These are phyloP conservation scores for Sciurus carolinensis DNA, from an alignment of 2,797 vertebrate genomes.

Conservation along the genomic window DNA sequence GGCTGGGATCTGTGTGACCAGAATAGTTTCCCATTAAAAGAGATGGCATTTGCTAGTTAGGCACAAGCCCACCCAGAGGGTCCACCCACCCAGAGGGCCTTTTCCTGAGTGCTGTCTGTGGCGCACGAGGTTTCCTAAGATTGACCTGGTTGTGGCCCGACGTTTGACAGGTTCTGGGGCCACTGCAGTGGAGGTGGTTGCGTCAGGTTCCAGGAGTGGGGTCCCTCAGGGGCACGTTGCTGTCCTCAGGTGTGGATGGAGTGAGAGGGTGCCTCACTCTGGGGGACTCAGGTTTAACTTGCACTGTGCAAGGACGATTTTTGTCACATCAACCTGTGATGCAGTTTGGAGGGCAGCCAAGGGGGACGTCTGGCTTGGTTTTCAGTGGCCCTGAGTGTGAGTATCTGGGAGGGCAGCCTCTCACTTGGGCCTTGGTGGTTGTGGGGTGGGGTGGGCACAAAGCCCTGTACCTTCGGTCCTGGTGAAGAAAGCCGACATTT, in stretches of 20 bases:
- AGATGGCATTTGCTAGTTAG: not conserved
- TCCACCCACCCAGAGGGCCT: no score
- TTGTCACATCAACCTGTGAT: not conserved
- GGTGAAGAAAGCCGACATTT: not conserved
- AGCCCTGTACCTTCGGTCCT: not conserved
- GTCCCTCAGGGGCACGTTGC: not conserved
- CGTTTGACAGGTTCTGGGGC: not conserved
- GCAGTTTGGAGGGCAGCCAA: not conserved
- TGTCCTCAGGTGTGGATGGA: rapidly evolving
- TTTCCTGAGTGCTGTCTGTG: rapidly evolving
- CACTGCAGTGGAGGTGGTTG: rapidly evolving
- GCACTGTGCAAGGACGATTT: not conserved
- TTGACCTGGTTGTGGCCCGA: not conserved
- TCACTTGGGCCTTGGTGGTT: not conserved
- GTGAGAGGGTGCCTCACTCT: rapidly evolving
- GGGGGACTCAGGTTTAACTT: rapidly evolving
- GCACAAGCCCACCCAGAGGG: no score
- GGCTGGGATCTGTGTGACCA: not conserved
- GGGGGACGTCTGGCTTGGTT: not conserved
- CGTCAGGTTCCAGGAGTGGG: rapidly evolving
- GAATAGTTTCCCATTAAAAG: not conserved
- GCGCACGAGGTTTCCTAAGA: not conserved
- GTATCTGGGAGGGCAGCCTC: not conserved
- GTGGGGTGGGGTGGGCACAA: no score
- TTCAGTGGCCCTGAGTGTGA: rapidly evolving